Base-by-base conservation (phyloP, 2,113 vertebrate species). In the Chrysochloris asiatica region DNA sequence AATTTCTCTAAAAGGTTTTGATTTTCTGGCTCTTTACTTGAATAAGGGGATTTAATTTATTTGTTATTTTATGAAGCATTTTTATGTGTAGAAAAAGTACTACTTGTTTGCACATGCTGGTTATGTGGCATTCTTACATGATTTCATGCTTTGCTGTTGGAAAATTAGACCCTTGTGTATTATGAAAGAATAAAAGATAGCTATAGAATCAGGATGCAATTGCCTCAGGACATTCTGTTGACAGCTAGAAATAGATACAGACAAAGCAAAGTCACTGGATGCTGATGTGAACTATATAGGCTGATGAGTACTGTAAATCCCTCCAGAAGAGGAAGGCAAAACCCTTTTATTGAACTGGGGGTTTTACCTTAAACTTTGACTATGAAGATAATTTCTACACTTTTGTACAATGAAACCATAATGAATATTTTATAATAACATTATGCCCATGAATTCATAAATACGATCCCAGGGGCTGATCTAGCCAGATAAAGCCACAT, bases 101-200 rank as follows among this genome's bases (percentile, higher is more conserved):
- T 98, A 97, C 98, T 98, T 98, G 97, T 98, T 98, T 98, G 97
- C 97, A 97, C 97, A 98, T 96, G 97, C 98, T 98, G 98, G 98
- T 99, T 99, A 98, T 98, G 98, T 98, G 97, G 98, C 98, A 98
- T 98, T 99, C 98, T 98, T 98, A 97, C 97, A 98, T 98, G 98
- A 99, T 99, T 99, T 99, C 98, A 99, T 98, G 98, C 99, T 99
- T 99, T 99, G 97, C 98, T 98, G 98, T 99, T 99, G 98, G 98
- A 98, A 99, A 99, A 99, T 99, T 98, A 99, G 98, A 97, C 98
- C 98, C 98, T 96, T 97, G 98, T 98, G 98, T 98, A 98, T 99
- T 98, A 97, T 98, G 98, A 98, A 98, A 98, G 98, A 98, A 98
- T 97, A 98, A 98, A 98, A 98, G 98, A 97, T 98, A 97, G 98